These are phyloP conservation scores for Zele albiditarsus DNA, from an alignment of 2,888 invertebrate genomes.

Conservation along the genomic window DNA sequence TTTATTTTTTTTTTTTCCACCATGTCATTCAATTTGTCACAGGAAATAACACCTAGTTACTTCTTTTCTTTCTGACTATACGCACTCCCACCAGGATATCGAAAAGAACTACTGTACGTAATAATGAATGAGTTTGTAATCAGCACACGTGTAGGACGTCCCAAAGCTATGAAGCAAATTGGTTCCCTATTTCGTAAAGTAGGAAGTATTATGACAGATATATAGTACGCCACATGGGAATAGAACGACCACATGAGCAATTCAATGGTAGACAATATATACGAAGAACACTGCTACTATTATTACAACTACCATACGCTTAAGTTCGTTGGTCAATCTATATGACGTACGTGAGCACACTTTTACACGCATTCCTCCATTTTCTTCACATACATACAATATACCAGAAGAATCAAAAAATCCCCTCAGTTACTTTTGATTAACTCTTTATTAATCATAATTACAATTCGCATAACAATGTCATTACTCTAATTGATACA, in stretches of 20 bases:
- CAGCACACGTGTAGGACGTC: constrained; percentile 2
- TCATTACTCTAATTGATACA: too few relatives aligned
- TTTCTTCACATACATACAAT: background rate
- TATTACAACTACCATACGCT: background rate
- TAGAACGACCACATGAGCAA: constrained; percentile 5
- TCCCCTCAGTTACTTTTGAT: too few relatives aligned
- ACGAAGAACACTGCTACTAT: background rate
- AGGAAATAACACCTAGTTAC: background rate
- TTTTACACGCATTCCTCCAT: background rate
- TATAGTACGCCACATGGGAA: background rate
- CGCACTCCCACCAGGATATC: background rate
- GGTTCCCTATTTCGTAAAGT: constrained; percentile 17
- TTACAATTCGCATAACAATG: too few relatives aligned
- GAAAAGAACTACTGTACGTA: background rate
- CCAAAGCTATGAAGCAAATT: constrained; percentile 15
- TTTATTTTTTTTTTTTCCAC: background rate
- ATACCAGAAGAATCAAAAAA: background rate
- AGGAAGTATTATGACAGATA: constrained; percentile 22
- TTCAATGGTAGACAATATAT: constrained; percentile 9
- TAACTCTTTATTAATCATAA: too few relatives aligned
- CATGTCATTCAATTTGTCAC: background rate
- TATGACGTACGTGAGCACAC: background rate
- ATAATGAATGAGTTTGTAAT: constrained; percentile 6
- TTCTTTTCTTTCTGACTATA: background rate
- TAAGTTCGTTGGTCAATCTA: background rate